phyloP scores from a whole-genome alignment of 2,797 vertebrate genomes.

The Darevskia nairensis region DNA sequence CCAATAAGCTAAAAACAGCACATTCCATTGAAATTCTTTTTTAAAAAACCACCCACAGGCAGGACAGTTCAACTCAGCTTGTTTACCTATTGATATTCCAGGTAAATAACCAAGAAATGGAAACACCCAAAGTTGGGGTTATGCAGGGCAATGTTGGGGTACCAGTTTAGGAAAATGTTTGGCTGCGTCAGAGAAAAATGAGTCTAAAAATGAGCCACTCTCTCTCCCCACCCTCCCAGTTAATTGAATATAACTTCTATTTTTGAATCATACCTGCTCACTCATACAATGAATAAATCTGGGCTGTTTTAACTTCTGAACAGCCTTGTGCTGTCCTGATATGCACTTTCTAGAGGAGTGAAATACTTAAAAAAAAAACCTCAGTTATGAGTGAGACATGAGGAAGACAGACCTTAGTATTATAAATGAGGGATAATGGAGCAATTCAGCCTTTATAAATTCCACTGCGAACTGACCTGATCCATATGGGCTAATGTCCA shows the following conservation, averaged over 20 bases:
- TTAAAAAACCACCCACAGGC: too few relatives aligned
- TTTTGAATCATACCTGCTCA: slow-evolving; percentile 20
- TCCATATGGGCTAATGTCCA: too few relatives aligned
- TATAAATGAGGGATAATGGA: too few relatives aligned
- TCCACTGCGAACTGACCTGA: too few relatives aligned
- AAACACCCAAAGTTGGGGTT: slow-evolving; percentile 40
- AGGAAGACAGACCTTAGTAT: too few relatives aligned
- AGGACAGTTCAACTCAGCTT: accelerated
- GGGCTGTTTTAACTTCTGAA: not conserved
- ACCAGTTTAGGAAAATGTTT: slow-evolving; percentile 17
- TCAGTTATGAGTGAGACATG: too few relatives aligned
- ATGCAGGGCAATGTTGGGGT: not conserved
- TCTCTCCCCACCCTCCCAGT: not conserved
- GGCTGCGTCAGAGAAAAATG: slow-evolving; percentile 2
- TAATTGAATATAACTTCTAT: slow-evolving; percentile 35
- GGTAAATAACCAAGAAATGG: slow-evolving; percentile 38
- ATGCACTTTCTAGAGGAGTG: not conserved
- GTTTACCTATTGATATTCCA: not conserved
- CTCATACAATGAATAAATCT: not conserved
- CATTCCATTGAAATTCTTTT: slow-evolving; percentile 2
- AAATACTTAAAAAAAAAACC: not conserved
- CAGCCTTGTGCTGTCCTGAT: not conserved
- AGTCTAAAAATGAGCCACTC: slow-evolving; percentile 6
- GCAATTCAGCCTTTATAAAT: too few relatives aligned
- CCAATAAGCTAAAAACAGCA: not conserved